Evolutionary conservation across 1,140 invertebrate genomes (phyloP), one percentile per base, ranked within the genome.

Genomic region (Drosophila pallidifrons): DNA sequence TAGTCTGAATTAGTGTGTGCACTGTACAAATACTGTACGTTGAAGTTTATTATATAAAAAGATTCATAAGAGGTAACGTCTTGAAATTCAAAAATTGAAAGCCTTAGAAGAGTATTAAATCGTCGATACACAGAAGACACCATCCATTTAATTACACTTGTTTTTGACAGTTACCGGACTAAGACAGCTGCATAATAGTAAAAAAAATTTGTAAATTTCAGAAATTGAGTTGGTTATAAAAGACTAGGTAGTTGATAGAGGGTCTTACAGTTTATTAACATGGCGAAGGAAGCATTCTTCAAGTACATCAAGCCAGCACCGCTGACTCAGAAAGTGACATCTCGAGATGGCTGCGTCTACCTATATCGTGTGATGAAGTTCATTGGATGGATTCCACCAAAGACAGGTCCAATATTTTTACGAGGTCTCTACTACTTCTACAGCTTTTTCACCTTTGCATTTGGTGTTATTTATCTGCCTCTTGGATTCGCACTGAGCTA

Each of bases 401-500:
- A 67, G 46, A 1, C 3, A 28, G 68, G 47, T 38, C 35, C 6
- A 0, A 2, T 38, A 1, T 35, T 47, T 7, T 16, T 8, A 0
- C 47, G 75, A 11, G 13, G 46, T 55, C 8, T 70, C 0, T 82
- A 75, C 20, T 2, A 4, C 3, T 1, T 71, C 6, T 79, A 49
- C 75, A 75, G 75, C 0, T n/a, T 28, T 20, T 3, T 20, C 11
- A 45, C 63, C 0, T 66, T 66, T 28, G 35, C 15, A 52, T n/a
- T 64, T 11, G 79, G 79, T 0, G 5, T 60, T 2, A 16, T 79
- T 2, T 79, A 72, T 11, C 28, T 82, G 7, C 80, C 80, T 0
- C 1, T 75, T 1, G 80, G 80, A 3, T n/a, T 79, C 7, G 25
- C 47, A 1, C 57, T 82, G 8, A 82, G 81, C 25, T 82, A 76